A percentile compares a stretch with the other conserved stretches of the same genome.
phyloP scores from a whole-genome alignment of 2,113 vertebrate species.

The Tichodroma muraria region DNA sequence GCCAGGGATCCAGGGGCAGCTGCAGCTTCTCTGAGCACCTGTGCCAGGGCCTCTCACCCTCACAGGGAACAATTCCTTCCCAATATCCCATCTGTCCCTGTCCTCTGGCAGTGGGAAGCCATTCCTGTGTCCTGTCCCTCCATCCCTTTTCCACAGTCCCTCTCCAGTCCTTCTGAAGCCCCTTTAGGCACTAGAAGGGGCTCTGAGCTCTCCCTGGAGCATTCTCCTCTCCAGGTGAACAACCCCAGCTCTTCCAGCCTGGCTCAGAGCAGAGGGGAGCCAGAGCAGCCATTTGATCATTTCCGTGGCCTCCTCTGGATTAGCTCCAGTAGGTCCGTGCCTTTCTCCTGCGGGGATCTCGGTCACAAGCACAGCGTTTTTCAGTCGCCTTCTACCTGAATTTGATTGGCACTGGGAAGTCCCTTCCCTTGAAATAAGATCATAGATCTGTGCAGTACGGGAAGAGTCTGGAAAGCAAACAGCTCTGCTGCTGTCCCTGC shows the following conservation, averaged over 20 bases:
- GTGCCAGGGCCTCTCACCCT: neutral
- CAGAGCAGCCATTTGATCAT: neutral
- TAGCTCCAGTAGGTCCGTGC: neutral
- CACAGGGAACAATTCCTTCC: accelerated
- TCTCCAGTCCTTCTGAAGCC: neutral
- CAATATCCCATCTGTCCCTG: neutral
- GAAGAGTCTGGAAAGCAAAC: accelerated
- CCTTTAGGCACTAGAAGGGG: accelerated
- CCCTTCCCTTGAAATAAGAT: neutral
- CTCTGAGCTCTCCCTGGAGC: neutral
- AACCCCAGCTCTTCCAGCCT: neutral
- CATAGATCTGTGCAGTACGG: accelerated
- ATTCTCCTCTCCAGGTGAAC: neutral
- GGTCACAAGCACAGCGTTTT: accelerated
- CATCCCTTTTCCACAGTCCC: neutral
- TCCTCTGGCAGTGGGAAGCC: neutral
- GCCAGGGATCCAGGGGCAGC: neutral
- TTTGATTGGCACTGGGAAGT: neutral
- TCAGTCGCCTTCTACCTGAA: neutral
- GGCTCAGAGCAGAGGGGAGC: neutral
- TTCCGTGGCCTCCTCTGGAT: neutral
- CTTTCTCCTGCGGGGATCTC: neutral
- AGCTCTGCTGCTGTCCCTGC: accelerated
- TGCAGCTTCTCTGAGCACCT: neutral
- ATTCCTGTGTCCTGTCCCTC: neutral